Base-by-base conservation (phyloP, 2,888 invertebrate species). In the Linyphia triangularis region DNA sequence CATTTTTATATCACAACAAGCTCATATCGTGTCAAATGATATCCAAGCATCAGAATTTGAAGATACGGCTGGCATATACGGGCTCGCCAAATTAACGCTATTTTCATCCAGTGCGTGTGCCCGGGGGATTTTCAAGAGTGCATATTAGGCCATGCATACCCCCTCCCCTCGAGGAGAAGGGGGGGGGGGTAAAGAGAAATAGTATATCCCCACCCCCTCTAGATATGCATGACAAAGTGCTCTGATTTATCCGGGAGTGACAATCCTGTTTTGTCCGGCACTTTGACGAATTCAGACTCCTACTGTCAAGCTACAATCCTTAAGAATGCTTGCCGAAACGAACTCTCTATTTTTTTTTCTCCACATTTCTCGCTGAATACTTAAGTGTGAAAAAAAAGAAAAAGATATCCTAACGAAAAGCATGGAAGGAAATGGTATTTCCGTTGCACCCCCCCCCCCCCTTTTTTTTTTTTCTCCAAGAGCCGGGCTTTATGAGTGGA, bases 141-240 rank as follows among this genome's bases (percentile, higher is more conserved):
- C 33, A 43, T 70, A 70, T 70, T 70, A 70, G 43, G 26, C 51
- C 43, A 28, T 70, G 70, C 40, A 40, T 16, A 10, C 28, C 28
- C 10, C 28, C 9, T 61, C 19, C 19, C 59, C 22, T 10, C 19
- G 2, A 24, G 26, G 65, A 0, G 7, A 9, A 28, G 10, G 26
- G 10, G 65, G n/a, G n/a, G 1, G 0, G 40, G 40, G 1, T 9
- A 40, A 40, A 40, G 1, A 9, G 9, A 9, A 13, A 13, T 40
- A 40, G 40, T 13, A 40, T 40, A 40, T 1, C 40, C 9, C 40
- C 40, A 3, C 4, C 16, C 24, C 70, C 43, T 63, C 63, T 43
- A 28, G 28, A 81, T 84, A 65, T 84, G 84, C 84, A 84, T 84
- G 84, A 84, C 84, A 84, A 84, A 84, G 84, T 84, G 51, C 84